phyloP scores from a whole-genome alignment of 2,888 invertebrate species.

The Dicycla oo region DNA sequence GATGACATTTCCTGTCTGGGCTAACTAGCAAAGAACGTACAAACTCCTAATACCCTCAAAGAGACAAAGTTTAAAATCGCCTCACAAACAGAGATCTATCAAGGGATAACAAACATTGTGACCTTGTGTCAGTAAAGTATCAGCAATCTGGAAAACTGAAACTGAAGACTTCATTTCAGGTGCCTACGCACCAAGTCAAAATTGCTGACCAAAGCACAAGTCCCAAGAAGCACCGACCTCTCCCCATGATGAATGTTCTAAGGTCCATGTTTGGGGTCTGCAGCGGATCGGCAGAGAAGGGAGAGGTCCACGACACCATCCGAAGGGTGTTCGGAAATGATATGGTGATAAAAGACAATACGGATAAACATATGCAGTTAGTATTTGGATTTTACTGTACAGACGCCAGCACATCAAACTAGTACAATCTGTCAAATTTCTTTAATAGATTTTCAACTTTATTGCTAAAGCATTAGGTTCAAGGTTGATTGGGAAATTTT shows the following conservation, averaged over 20 bases:
- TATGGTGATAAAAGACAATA: conserved; percentile 85
- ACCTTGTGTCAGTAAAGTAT: background rate
- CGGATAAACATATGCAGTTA: conserved; percentile 82
- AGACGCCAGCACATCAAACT: too few species aligned
- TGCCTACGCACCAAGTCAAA: conserved; percentile 16
- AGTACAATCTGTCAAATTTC: too few species aligned
- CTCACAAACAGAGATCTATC: background rate
- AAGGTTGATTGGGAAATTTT: too few species aligned
- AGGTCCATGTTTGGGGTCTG: conserved; percentile 87
- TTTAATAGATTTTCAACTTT: too few species aligned
- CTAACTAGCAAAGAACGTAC: background rate
- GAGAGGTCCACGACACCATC: conserved; percentile 84
- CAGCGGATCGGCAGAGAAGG: conserved; percentile 83
- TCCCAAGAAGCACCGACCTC: conserved; percentile 28
- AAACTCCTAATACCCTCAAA: background rate
- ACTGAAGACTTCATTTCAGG: background rate
- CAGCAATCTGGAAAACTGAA: background rate
- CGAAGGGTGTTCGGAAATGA: conserved; percentile 84
- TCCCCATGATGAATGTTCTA: conserved; percentile 84
- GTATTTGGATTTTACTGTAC: conserved; percentile 36
- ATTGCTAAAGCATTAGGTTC: too few species aligned
- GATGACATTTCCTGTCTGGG: conserved; percentile 10
- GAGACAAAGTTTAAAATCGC: background rate
- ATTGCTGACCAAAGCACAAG: conserved; percentile 31
- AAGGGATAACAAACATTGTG: background rate